A percentile compares a stretch with the other conserved stretches of the same genome.
These are phyloP conservation scores for Dicyrtoma fusca DNA, from an alignment of 2,888 invertebrate species.

Conservation along the genomic window DNA sequence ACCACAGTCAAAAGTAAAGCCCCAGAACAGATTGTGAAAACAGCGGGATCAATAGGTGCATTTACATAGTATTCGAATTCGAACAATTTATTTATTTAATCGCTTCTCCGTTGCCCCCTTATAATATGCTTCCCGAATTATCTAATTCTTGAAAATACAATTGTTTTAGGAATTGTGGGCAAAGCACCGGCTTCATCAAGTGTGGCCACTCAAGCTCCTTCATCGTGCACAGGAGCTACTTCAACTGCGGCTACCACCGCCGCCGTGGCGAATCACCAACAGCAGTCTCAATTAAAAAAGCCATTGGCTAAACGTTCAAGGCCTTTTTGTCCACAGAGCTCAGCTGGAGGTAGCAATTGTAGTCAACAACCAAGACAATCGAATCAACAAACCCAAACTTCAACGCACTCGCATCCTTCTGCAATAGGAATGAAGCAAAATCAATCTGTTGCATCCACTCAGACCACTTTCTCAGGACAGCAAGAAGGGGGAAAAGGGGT, in stretches of 20 bases:
- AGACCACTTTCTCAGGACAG: slow-evolving; percentile 47
- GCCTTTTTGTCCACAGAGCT: slow-evolving; percentile 48
- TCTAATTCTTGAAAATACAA: neutral
- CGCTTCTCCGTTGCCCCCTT: too few relatives aligned
- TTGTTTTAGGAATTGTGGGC: neutral
- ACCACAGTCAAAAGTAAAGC: slow-evolving; percentile 40
- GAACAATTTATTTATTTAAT: neutral
- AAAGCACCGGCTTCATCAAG: slow-evolving; percentile 12
- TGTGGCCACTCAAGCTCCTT: slow-evolving; percentile 35
- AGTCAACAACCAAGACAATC: slow-evolving; percentile 47
- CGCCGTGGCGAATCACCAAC: slow-evolving; percentile 18
- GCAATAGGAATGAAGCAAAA: slow-evolving; percentile 38
- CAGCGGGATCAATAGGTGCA: slow-evolving; percentile 3
- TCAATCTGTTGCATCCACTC: slow-evolving; percentile 54
- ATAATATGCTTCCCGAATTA: neutral
- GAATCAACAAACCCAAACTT: slow-evolving; percentile 48
- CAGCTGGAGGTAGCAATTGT: slow-evolving; percentile 23
- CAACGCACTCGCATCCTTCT: slow-evolving; percentile 41
- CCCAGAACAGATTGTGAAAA: slow-evolving; percentile 14
- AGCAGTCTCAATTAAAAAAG: slow-evolving; percentile 37
- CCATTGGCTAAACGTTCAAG: slow-evolving; percentile 52
- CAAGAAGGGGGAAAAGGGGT: slow-evolving; percentile 20
- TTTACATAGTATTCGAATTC: neutral
- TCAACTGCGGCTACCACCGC: neutral
- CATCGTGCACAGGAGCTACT: slow-evolving; percentile 8